These are phyloP conservation scores for Nesogale talazaci DNA, from an alignment of 2,113 vertebrate genomes.

Conservation along the genomic window DNA sequence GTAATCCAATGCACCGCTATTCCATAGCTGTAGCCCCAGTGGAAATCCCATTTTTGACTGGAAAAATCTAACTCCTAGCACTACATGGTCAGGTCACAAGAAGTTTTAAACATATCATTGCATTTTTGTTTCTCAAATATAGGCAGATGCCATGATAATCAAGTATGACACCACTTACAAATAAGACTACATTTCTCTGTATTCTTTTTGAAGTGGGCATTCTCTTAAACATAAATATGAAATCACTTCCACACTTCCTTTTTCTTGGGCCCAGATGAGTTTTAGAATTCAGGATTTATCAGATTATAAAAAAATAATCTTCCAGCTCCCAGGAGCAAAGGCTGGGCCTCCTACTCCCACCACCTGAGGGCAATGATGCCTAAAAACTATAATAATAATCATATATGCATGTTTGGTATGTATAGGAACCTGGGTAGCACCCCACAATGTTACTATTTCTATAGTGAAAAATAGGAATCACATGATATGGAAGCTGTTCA, in stretches of 20 bases:
- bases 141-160: background rate
- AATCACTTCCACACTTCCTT: background rate
- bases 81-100: background rate
- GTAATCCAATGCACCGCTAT: too few species aligned
- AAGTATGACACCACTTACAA: background rate
- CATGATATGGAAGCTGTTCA: background rate
- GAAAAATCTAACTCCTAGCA: too few species aligned
- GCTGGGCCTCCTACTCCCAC: too few species aligned
- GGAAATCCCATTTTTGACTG: too few species aligned
- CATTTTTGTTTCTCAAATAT: slow-evolving; percentile 29
- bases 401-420: background rate
- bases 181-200: background rate
- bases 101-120: background rate
- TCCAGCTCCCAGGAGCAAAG: too few species aligned
- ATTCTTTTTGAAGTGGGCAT: background rate
- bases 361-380: too few species aligned
- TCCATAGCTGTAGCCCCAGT: too few species aligned
- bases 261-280: background rate
- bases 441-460: background rate
- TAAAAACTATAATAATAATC: too few species aligned
- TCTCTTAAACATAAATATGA: background rate
- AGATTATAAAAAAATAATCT: background rate
- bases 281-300: slow-evolving; percentile 30
- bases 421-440: background rate
- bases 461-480: background rate